Evolutionary conservation across 2,113 vertebrate species (phyloP), one percentile per base, ranked within the genome.

Genomic region (Clinocottus analis): DNA sequence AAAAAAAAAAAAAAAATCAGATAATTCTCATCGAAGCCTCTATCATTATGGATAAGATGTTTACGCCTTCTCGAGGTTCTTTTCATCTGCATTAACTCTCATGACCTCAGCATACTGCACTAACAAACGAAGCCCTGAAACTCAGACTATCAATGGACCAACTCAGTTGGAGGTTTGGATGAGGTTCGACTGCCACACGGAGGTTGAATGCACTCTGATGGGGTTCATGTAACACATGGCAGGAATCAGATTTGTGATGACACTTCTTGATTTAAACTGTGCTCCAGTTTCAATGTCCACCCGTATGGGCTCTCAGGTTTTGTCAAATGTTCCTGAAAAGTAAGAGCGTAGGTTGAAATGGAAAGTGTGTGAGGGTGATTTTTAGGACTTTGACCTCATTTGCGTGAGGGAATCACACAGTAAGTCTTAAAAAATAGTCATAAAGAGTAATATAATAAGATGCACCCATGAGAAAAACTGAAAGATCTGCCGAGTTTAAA

Each of bases 51-150:
- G 75, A 49, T 47, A 81, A 72, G 58, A 62, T 31, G 29, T 68
- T 33, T 25, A 53, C 76, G 14, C 72, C 35, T 68, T 76, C 75
- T 70, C 72, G 67, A 72, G 62, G 65, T 79, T 31, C 29, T 35
- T 27, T 29, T 78, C 49, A 47, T 80, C 65, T 67, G 33, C 77
- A 37, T 41, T 83, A 79, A 82, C 72, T 68, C 7, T 35, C 65
- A 62, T 70, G 37, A 63, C 8, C 2, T 65, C 66, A 63, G 88
- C 73, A 83, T 80, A 33, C 77, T 82, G 84, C 83, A 84, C 85
- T 80, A 82, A 91, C 75, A 55, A 77, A 85, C 69, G 67, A 80
- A 72, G 68, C 75, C 69, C 55, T 45, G 49, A 77, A 39, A 80
- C 23, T 47, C 75, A 45, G 74, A 84, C 85, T 78, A 12, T 51